A percentile compares a stretch with the other conserved stretches of the same genome.
Conservation (phyloP, 2,888 invertebrate species). For the Nomada fabriciana region DNA sequence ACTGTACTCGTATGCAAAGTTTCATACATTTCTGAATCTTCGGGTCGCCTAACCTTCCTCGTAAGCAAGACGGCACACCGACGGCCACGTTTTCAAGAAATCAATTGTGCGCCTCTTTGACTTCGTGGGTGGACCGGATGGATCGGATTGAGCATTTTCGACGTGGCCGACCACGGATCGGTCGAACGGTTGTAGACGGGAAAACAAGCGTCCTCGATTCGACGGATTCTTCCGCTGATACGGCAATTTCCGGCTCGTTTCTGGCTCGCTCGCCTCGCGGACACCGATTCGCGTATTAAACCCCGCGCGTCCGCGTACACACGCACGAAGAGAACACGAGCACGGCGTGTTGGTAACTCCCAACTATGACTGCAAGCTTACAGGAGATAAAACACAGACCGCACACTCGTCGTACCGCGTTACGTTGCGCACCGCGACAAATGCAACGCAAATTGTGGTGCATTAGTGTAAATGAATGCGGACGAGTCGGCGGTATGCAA, state of each 20-base stretch:
- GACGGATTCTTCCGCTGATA: conserved; percentile 68
- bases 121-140: conserved; percentile 59
- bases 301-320: not conserved
- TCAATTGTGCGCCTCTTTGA: conserved; percentile 58
- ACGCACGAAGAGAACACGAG: not conserved
- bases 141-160: conserved; percentile 65
- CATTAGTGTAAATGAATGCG: conserved; percentile 80
- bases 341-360: not conserved
- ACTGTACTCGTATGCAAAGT: no score
- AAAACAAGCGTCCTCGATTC: conserved; percentile 69
- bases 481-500: conserved; percentile 75
- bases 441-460: conserved; percentile 78
- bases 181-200: conserved; percentile 61
- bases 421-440: conserved; percentile 71
- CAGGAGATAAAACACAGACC: conserved; percentile 65
- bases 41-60: no score
- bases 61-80: conserved; percentile 4
- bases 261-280: conserved; percentile 53
- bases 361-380: conserved; percentile 3
- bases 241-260: conserved; percentile 67
- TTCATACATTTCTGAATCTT: no score
- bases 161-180: conserved; percentile 58
- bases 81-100: conserved; percentile 33
- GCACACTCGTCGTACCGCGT: conserved; percentile 69
- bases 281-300: conserved; percentile 14